These are phyloP conservation scores for Galerucella nymphaeae DNA, from an alignment of 2,888 invertebrate genomes.

Conservation along the genomic window DNA sequence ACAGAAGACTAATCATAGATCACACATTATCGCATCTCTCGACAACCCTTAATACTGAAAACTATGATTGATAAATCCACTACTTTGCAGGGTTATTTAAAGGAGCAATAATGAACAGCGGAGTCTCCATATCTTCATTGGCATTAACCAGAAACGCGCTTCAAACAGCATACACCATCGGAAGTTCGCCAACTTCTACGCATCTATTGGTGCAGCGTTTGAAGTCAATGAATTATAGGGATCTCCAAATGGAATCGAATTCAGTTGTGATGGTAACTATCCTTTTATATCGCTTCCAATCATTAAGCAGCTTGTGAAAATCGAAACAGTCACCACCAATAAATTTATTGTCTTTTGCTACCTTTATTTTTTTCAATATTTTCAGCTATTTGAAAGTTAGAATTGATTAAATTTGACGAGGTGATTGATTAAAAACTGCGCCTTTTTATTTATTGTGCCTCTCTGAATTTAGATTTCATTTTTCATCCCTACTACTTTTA, in stretches of 20 bases:
- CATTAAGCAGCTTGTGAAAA: no score
- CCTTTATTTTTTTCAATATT: no score
- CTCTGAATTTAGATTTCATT: no score
- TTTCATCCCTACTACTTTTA: no score
- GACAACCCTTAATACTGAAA: no score
- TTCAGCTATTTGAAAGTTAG: no score
- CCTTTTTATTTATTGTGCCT: no score
- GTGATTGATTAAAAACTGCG: no score
- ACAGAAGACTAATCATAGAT: no score
- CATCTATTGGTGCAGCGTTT: slow-evolving; percentile 17
- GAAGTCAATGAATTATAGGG: slow-evolving; percentile 17
- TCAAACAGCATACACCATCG: slow-evolving; percentile 33
- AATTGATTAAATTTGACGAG: no score
- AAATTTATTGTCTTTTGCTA: background rate
- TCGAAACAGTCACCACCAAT: background rate
- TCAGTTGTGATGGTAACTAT: background rate
- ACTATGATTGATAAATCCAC: background rate
- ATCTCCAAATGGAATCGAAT: slow-evolving; percentile 19
- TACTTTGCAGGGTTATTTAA: slow-evolving; percentile 34
- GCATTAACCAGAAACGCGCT: slow-evolving; percentile 29
- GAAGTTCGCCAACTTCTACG: slow-evolving; percentile 21
- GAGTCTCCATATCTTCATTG: slow-evolving; percentile 34
- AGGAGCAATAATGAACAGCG: slow-evolving; percentile 40
- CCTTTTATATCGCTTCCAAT: background rate
- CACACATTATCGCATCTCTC: no score